A percentile compares a stretch with the other conserved stretches of the same genome.
Conservation (phyloP, 2,113 vertebrate species). For the Apodemus speciosus region DNA sequence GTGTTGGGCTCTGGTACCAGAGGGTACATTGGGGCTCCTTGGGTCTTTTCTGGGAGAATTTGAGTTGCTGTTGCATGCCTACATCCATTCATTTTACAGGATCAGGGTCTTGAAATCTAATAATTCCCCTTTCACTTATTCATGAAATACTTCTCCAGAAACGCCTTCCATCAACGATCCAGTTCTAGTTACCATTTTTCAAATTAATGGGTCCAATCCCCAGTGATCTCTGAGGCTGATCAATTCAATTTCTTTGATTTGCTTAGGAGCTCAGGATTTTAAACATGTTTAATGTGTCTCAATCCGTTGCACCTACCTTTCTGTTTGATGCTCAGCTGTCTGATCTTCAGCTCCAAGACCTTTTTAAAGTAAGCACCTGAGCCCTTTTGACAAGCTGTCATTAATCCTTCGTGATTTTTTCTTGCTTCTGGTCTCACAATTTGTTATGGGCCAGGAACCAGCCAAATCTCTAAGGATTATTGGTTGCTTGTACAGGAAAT, state of each 20-base stretch:
- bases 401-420: slow-evolving; percentile 22
- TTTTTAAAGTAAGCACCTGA: slow-evolving; percentile 3
- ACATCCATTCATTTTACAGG: background rate
- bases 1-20: background rate
- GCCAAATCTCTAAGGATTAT: slow-evolving; percentile 23
- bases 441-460: background rate
- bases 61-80: background rate
- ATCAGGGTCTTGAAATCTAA: background rate
- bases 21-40: background rate
- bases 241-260: slow-evolving; percentile 28
- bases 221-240: background rate
- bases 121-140: background rate
- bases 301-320: background rate
- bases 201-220: background rate
- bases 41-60: background rate
- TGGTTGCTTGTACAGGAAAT: slow-evolving; percentile 30
- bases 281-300: slow-evolving; percentile 35
- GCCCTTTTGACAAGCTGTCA: slow-evolving; percentile 2
- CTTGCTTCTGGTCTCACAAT: slow-evolving; percentile 10
- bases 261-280: background rate
- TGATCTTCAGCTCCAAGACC: background rate
- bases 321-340: slow-evolving; percentile 13
- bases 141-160: background rate
- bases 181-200: slow-evolving; percentile 15
- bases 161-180: background rate